Evolutionary conservation across 2,113 vertebrate species (phyloP), one percentile per base, ranked within the genome.

Genomic region (Paracanthobrama guichenoti): DNA sequence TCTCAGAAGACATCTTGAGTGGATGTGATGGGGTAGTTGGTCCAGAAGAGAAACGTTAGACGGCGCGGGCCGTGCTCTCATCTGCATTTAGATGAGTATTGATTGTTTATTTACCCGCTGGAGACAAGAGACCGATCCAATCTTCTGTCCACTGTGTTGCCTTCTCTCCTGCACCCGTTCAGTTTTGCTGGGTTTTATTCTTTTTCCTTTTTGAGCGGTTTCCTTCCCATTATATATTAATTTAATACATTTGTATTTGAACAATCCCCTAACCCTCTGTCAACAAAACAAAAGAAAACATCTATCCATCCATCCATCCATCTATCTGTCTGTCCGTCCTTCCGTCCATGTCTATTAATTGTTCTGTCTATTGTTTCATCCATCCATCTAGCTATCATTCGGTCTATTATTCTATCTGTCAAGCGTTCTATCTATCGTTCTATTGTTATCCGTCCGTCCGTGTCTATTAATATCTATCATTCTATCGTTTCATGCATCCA

Each of bases 21-120:
- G 53, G 35, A 60, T 83, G 50, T 59, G 55, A 72, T 62, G 26
- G 59, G n/a, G 39, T 64, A 26, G 78, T 31, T 67, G 60, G 78
- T 67, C 42, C 44, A 46, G 59, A 62, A 48, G 77, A 64, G 39
- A 35, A 62, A 22, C n/a, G 20, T 60, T 35, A 77, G 75, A 8
- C 7, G 9, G 31, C 11, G 22, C 9, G 14, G 59, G 2, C 31
- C 8, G n/a, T 1, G 39, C 35, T 94, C 95, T 96, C 95, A 96
- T 97, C 96, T 97, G 95, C 96, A 97, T 96, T 96, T 97, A 96
- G 95, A 97, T 96, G 95, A 96, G 95, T 96, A 97, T 97, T 96
- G 96, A 97, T 96, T 96, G 96, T 97, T 97, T 96, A 96, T 96
- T 96, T 96, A 96, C 95, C 95, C 94, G 87, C 94, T 94, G 94